Evolutionary conservation across 2,797 vertebrate species (phyloP), one percentile per base, ranked within the genome.

Genomic region (Lycodopsis pacificus): DNA sequence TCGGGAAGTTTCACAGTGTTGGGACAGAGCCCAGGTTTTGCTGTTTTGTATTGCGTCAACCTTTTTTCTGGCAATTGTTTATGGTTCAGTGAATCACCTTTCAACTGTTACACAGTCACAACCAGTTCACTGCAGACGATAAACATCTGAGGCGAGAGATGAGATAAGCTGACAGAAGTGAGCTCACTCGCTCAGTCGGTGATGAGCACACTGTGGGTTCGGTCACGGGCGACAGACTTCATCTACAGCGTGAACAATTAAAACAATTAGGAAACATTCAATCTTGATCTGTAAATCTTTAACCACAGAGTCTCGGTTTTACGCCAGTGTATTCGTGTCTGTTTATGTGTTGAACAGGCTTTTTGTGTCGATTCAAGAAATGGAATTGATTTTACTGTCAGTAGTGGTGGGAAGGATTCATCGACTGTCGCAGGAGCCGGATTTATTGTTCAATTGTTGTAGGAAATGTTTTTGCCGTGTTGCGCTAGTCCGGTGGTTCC

Each of bases 101-200:
- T 27, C 20, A 7, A 22, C 20, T 44, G 46, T 64, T 78, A 32
- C 59, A 42, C n/a, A 65, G 27, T 14, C 12, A 34, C 34, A 44
- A 66, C 34, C 58, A 71, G 20, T 86, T 87, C 84, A 22, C 57
- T 53, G 51, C 66, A 81, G 86, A 89, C 80, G 68, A 76, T 12
- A 68, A 78, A 70, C 64, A 40, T 36, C 58, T 68, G 88, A 89
- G 85, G 80, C 27, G 42, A 72, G 64, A 76, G 67, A 83, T 3
- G 65, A 80, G 66, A 83, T 2, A 5, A 80, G 53, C 58, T 76
- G 59, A 42, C 30, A 77, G 44, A 77, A 20, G 77, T 77, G 65
- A 83, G 72, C 69, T 84, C 51, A 81, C 27, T 53, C 11, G 34
- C 22, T 78, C 64, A 42, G 49, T 46, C 49, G 38, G 32, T 34